These are phyloP conservation scores for Thamnaconus septentrionalis DNA, from an alignment of 2,113 vertebrate species.

Conservation along the genomic window DNA sequence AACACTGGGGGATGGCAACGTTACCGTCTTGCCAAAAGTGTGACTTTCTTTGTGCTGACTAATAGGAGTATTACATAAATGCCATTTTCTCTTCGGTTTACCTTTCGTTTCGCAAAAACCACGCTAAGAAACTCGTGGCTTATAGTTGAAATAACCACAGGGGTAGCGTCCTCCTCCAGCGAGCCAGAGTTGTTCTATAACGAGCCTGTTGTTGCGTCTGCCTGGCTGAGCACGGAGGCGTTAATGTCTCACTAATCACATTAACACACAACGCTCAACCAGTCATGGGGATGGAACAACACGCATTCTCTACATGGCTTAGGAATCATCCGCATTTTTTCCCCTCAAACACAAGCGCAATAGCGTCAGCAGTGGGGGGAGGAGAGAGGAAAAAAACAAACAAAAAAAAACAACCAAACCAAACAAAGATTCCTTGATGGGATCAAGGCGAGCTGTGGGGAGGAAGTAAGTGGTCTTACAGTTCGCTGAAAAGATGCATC, in stretches of 20 bases:
- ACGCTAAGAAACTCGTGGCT: slow-evolving; percentile 4
- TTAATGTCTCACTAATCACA: slow-evolving; percentile 75
- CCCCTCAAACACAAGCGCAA: slow-evolving; percentile 60
- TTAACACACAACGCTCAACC: slow-evolving; percentile 67
- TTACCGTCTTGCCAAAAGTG: too few species aligned
- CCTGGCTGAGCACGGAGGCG: slow-evolving; percentile 64
- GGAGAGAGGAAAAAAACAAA: too few species aligned
- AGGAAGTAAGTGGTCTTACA: slow-evolving; percentile 56
- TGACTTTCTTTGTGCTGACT: neutral
- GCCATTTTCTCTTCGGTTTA: slow-evolving; percentile 8
- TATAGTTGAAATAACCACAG: slow-evolving; percentile 18
- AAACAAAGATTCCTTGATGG: slow-evolving; percentile 72
- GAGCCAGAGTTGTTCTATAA: slow-evolving; percentile 41
- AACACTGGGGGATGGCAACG: too few species aligned
- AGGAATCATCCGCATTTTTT: slow-evolving; percentile 56
- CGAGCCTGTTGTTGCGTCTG: slow-evolving; percentile 52
- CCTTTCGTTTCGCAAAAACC: neutral
- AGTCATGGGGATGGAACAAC: slow-evolving; percentile 68
- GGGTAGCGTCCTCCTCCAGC: slow-evolving; percentile 10
- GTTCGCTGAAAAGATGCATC: slow-evolving; percentile 52
- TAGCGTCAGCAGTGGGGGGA: slow-evolving; percentile 57
- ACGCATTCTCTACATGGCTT: slow-evolving; percentile 57
- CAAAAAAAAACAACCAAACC: too few species aligned
- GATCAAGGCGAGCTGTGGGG: slow-evolving; percentile 60
- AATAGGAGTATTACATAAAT: neutral